Base-by-base conservation (phyloP, 2,888 invertebrate genomes). In the Orthosia gothica region DNA sequence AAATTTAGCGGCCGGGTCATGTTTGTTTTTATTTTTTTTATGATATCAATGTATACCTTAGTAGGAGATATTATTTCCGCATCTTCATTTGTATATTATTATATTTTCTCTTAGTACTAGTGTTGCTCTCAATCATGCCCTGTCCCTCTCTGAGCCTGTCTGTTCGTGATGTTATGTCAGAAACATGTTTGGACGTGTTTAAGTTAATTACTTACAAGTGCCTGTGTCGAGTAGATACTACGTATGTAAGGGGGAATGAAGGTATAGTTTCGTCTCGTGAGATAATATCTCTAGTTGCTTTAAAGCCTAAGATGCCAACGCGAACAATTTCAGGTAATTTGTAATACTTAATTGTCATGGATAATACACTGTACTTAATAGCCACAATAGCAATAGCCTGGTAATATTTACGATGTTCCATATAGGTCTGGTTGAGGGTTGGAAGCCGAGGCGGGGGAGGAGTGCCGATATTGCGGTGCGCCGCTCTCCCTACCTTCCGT, bases 11-110 rank as follows among this genome's bases (percentile, higher is more conserved):
- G 18, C 20, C 23, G 45, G 23, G 23, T 55, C 15, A 32, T 77
- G 50, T 75, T 82, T 80, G 63, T 70, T 80, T 79, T 76, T 68
- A 63, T 75, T 79, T 70, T 52, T 45, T 73, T 64, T 67, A 63
- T 58, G 18, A 26, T 63, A 32, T 59, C 32, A 55, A 18, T 18
- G 57, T 64, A 62, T 75, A 55, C 64, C 74, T 69, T 40, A 70
- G 62, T 68, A 65, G 12, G 18, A 59, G 49, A 64, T 45, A 49
- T 9, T 9, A 40, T 40, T 57, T 57, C 13, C 23, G 23, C 13
- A 20, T 61, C 50, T 66, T 40, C 64, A 55, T 80, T 70, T 74
- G 58, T 52, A 74, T 74, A 40, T 70, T 57, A 69, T 81, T 65
- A 65, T 54, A 71, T 68, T 70, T 68, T 75, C 67, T 70, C 66